These are phyloP conservation scores for Alsophila aescularia DNA, from an alignment of 2,888 invertebrate genomes.

Conservation along the genomic window DNA sequence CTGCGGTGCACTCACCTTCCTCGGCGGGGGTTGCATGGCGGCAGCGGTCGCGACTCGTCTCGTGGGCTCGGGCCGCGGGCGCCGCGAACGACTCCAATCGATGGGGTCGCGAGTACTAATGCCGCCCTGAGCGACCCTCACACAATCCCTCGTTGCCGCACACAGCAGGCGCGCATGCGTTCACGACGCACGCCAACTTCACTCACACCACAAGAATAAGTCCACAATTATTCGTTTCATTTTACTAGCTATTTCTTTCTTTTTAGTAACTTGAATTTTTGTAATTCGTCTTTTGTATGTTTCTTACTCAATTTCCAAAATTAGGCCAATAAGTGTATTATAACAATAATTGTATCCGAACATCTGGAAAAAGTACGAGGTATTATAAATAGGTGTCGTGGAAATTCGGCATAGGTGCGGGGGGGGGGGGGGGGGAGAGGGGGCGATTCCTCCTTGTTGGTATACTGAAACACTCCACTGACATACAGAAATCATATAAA, in stretches of 20 bases:
- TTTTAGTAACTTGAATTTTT: neutral
- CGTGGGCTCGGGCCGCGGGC: constrained; percentile 36
- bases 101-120: constrained; percentile 59
- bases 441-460: constrained; percentile 7
- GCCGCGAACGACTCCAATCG: constrained; percentile 47
- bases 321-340: too few relatives aligned
- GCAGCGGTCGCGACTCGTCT: constrained; percentile 18
- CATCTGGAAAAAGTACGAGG: neutral
- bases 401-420: constrained; percentile 4
- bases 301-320: neutral
- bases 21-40: constrained; percentile 93
- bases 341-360: neutral
- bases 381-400: neutral
- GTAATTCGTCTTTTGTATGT: neutral
- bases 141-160: constrained; percentile 28
- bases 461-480: constrained; percentile 6
- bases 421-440: neutral
- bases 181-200: constrained; percentile 17
- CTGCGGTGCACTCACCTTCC: constrained; percentile 87
- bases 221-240: neutral
- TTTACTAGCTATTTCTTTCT: neutral
- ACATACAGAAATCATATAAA: neutral
- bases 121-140: constrained; percentile 40
- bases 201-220: constrained; percentile 26
- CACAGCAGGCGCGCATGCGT: constrained; percentile 48